Evolutionary conservation across 2,888 invertebrate genomes (phyloP), one percentile per base, ranked within the genome.

Genomic region (Ephialtes manifestator): DNA sequence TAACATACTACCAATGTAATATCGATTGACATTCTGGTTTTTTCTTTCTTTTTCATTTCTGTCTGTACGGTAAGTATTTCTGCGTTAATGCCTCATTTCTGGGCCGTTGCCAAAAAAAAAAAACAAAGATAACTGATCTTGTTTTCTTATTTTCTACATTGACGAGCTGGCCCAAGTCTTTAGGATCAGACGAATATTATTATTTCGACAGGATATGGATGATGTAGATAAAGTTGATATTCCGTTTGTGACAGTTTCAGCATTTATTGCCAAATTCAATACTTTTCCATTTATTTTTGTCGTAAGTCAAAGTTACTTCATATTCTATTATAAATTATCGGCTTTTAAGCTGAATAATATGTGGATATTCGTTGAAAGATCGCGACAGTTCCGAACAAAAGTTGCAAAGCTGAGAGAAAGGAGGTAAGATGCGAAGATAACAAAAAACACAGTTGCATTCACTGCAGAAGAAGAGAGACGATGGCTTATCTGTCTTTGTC

Each of bases 371-470:
- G 39, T 10, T 55, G 13, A n/a, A 46, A 15, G 18, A 20, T 20
- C 63, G 31, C 18, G 18, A n/a, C 39, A 13, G 18, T 63, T 46
- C n/a, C n/a, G 18, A 3, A 10, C 8, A 46, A 18, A 75, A 63
- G 39, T 35, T 63, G 75, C 55, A 20, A 24, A 39, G 35, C 46
- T 24, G 63, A 31, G 11, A 11, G 51, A 35, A 10, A 8, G 11
- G 63, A 24, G 15, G 20, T 18, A 39, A 65, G 18, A 76, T 48
- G 46, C 65, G 51, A 39, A 18, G 58, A 65, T 60, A 75, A 48
- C 20, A 35, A 58, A 28, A 20, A 7, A 20, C 1, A 24, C 24
- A 24, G 24, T 24, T 24, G 24, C 24, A 24, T 24, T 24, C 24
- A 24, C 24, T 24, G 24, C 24, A 24, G 24, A 24, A 24, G 24